Base-by-base conservation (phyloP, 1,140 invertebrate genomes). In the Drosophila nasuta region DNA sequence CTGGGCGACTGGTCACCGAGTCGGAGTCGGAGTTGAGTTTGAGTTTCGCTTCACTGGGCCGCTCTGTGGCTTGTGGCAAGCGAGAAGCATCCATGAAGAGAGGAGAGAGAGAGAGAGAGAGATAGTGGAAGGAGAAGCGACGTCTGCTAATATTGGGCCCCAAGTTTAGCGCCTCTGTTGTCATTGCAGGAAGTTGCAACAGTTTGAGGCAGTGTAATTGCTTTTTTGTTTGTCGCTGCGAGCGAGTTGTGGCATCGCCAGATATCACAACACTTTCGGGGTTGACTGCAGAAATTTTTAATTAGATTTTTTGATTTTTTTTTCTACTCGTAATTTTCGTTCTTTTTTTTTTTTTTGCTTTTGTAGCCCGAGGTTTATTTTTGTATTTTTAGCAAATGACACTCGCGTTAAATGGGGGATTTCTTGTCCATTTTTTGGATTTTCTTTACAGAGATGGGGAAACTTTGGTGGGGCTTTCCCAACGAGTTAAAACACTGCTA, bases 181-280 rank as follows among this genome's bases (percentile, higher is more conserved):
- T 88, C 83, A 80, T 77, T 88, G 85, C 83, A 89, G 85, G 75
- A 89, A 89, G 85, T 71, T 88, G 85, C 85, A 88, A 89, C 85
- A 88, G 85, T 88, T 89, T 88, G 85, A 79, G 85, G 85, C 83
- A 81, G 65, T 88, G 85, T 88, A 88, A 88, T 88, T 88, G 85
- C 85, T 88, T 88, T 88, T 88, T 88, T 88, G 85, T 89, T 88
- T 81, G 75, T 81, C 74, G 81, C 70, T 69, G 83, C 63, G 76
- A 79, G 69, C 54, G 35, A 57, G 35, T 33, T 57, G 54, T 41
- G 54, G 35, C 54, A 15, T 35, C 43, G 45, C 25, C 38, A 20
- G 59, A 38, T 48, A 20, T 25, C 17, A 49, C 17, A 25, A 25
- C 13, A 13, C 15, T 17, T 58, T 58, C 4, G 46, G 49, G 41